Percentiles rank a stretch among this genome's conserved stretches.
These are phyloP conservation scores for Bombus superbus DNA, from an alignment of 1,140 invertebrate genomes.

Conservation along the genomic window DNA sequence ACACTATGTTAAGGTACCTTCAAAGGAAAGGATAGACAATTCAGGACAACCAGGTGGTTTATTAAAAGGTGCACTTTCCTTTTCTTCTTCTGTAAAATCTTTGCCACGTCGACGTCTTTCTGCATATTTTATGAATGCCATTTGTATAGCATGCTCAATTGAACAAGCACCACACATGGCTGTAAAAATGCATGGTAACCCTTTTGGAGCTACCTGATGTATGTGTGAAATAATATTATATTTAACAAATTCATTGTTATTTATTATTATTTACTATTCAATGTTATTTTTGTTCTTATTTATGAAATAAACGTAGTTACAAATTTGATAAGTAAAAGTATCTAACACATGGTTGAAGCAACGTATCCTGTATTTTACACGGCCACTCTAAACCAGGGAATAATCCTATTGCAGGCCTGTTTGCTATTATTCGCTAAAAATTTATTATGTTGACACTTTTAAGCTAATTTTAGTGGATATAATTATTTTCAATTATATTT, in stretches of 20 bases:
- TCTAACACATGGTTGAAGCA: conserved; percentile 52
- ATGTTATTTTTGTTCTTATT: background rate
- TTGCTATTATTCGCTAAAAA: conserved; percentile 45
- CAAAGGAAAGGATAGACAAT: conserved; percentile 40
- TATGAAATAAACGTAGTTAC: background rate
- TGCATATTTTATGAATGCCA: conserved; percentile 47
- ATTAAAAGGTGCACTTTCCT: conserved; percentile 23
- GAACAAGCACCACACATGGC: conserved; percentile 32
- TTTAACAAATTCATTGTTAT: background rate
- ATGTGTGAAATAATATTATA: background rate
- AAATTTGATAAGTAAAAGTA: background rate
- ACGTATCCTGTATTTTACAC: conserved; percentile 31
- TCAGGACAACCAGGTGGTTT: conserved; percentile 44
- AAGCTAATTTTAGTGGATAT: background rate
- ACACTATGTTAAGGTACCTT: conserved; percentile 15
- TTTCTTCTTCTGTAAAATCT: conserved; percentile 32
- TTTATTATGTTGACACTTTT: background rate
- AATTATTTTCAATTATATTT: conserved; percentile 2
- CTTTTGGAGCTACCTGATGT: conserved; percentile 46
- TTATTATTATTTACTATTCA: background rate
- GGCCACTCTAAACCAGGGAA: conserved; percentile 47
- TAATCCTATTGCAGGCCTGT: conserved; percentile 43
- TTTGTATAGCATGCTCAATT: conserved; percentile 40
- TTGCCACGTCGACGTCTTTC: conserved; percentile 16
- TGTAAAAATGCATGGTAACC: conserved; percentile 39